Evolutionary conservation across 2,797 vertebrate genomes (phyloP).

Genomic region (Girardinus metallicus): DNA sequence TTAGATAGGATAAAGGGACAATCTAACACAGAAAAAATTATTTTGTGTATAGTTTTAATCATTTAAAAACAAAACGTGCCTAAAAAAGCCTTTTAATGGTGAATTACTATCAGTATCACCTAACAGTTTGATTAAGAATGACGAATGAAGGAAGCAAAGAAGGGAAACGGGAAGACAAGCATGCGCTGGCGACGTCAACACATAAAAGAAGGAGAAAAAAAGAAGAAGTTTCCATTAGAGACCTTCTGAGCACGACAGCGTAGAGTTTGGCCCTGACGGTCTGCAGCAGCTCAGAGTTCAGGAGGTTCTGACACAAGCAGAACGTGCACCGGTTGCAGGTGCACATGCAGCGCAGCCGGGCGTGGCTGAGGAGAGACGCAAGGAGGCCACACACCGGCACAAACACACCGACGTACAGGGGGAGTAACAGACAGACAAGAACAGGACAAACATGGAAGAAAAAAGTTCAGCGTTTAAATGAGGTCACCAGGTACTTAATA

Average conservation of each 20-base stretch:
- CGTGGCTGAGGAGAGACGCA: conserved; percentile 89
- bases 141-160: background rate
- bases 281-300: conserved; percentile 99
- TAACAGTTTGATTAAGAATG: background rate
- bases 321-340: conserved; percentile 99
- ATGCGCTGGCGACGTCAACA: background rate
- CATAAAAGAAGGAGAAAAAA: background rate
- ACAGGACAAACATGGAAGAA: background rate
- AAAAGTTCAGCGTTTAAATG: conserved; percentile 16
- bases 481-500: background rate
- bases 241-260: conserved; percentile 96
- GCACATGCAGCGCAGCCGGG: conserved; percentile 98
- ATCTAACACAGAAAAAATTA: too few species aligned
- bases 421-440: background rate
- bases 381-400: conserved; percentile 44
- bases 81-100: background rate
- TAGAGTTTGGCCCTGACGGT: conserved; percentile 98
- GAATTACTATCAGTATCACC: background rate
- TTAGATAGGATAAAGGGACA: background rate
- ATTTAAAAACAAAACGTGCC: background rate
- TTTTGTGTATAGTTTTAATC: background rate
- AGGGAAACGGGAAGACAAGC: background rate
- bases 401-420: conserved; percentile 4
- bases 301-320: conserved; percentile 99
- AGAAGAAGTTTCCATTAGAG: conserved; percentile 26